phyloP scores from a whole-genome alignment of 2,888 invertebrate genomes.

The Conus canariensis region DNA sequence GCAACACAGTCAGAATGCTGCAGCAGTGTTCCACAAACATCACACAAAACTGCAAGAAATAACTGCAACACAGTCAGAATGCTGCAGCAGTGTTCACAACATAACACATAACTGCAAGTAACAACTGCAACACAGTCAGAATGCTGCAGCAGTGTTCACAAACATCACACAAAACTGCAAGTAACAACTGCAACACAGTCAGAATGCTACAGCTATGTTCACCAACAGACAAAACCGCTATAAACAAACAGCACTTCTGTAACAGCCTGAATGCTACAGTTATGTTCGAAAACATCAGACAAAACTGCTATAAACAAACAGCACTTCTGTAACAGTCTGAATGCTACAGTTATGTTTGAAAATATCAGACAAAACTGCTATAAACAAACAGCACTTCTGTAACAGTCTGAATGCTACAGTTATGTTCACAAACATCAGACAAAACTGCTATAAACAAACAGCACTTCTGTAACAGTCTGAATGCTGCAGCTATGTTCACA shows the following conservation, averaged over 20 bases:
- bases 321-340: background rate
- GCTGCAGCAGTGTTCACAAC: background rate
- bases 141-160: background rate
- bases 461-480: background rate
- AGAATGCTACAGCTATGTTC: too few relatives aligned
- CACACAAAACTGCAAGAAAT: too few relatives aligned
- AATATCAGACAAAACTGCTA: background rate
- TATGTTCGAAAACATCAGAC: too few relatives aligned
- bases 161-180: too few relatives aligned
- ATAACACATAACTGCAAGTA: background rate
- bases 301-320: background rate
- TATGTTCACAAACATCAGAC: background rate
- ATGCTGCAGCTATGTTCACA: background rate
- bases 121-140: background rate
- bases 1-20: too few relatives aligned
- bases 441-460: background rate
- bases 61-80: conserved; percentile 79
- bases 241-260: background rate
- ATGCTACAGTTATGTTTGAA: background rate
- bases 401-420: background rate
- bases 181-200: background rate
- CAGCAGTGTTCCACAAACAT: too few relatives aligned
- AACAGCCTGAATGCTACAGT: background rate
- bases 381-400: background rate
- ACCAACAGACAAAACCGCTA: too few relatives aligned